Base-by-base conservation (phyloP, 2,797 vertebrate genomes). In the Molothrus aeneus region DNA sequence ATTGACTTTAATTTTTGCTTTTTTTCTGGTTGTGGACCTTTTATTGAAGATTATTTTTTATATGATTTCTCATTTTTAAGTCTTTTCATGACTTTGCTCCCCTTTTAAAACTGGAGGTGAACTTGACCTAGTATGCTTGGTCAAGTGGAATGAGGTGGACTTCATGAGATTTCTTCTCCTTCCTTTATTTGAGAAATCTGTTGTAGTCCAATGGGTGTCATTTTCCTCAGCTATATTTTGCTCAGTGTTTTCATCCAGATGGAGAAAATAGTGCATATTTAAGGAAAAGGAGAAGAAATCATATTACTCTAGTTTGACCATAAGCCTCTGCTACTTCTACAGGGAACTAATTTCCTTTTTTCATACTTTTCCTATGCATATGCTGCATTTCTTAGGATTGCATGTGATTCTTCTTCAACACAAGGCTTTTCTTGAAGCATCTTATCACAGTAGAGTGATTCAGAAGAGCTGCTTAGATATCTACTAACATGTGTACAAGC, bases 221-320 rank as follows among this genome's bases (percentile, higher is more conserved):
- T 84, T 88, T 92, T 92, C 86, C 45, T 72, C 47, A 75, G 68
- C 7, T 79, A 34, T 80, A 72, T 61, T 84, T 83, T 88, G 31
- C 47, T 70, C 60, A 70, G 25, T 59, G 38, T 70, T 90, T 90
- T 95, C 38, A 80, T 63, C 43, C 19, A 38, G 17, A 22, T 90
- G 65, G 17, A 88, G 69, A 83, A 95, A 94, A 59, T 31, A 75
- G 42, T 66, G 31, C 19, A 66, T 93, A 83, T 63, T 82, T 92
- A 86, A 82, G 47, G 47, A 75, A 68, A 31, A 82, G 34, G 29
- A 75, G 42, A 57, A 82, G 31, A 88, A 82, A 70, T 50, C 21
- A 38, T 81, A 65, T 68, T 65, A 71, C 11, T 48, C 13, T 42
- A 42, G 22, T 65, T 57, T 69, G 36, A 84, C 19, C 29, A 65